phyloP scores from a whole-genome alignment of 2,888 invertebrate genomes.

The Ischnura elegans region DNA sequence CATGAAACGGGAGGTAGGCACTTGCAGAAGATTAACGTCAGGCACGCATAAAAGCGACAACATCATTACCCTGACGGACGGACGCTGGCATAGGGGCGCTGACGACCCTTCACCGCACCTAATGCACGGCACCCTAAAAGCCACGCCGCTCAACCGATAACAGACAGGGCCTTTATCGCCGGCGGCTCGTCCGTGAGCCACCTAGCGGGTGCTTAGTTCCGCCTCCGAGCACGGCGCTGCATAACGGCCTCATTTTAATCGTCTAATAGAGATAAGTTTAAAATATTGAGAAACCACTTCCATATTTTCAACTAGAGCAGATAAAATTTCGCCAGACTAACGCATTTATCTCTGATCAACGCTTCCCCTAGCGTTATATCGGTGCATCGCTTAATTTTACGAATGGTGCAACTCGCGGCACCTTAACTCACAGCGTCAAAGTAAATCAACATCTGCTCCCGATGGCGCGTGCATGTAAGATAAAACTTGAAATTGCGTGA shows the following conservation, averaged over 20 bases:
- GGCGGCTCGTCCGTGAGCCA: background rate
- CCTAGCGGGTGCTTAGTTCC: background rate
- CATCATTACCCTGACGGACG: slow-evolving; percentile 49
- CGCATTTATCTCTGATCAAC: too few species aligned
- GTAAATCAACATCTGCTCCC: too few species aligned
- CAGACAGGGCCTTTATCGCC: slow-evolving; percentile 2
- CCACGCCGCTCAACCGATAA: slow-evolving; percentile 33
- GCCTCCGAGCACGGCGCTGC: background rate
- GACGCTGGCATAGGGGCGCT: background rate
- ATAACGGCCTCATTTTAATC: background rate
- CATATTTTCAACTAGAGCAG: background rate
- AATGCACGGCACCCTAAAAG: background rate
- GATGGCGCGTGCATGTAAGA: too few species aligned
- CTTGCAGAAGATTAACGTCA: slow-evolving; percentile 49
- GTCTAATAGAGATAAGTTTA: background rate
- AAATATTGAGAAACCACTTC: background rate
- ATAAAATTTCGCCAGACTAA: too few species aligned
- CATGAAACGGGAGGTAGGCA: background rate
- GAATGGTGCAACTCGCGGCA: too few species aligned
- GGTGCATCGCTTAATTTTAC: too few species aligned
- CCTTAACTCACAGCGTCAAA: too few species aligned
- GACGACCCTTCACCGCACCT: slow-evolving; percentile 16
- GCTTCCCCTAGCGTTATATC: too few species aligned
- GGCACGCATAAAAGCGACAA: slow-evolving; percentile 51
- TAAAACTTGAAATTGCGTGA: too few species aligned